Percentiles rank a stretch among this genome's conserved stretches.
These are phyloP conservation scores for Chromobotia macracanthus DNA, from an alignment of 2,797 vertebrate genomes.

Conservation along the genomic window DNA sequence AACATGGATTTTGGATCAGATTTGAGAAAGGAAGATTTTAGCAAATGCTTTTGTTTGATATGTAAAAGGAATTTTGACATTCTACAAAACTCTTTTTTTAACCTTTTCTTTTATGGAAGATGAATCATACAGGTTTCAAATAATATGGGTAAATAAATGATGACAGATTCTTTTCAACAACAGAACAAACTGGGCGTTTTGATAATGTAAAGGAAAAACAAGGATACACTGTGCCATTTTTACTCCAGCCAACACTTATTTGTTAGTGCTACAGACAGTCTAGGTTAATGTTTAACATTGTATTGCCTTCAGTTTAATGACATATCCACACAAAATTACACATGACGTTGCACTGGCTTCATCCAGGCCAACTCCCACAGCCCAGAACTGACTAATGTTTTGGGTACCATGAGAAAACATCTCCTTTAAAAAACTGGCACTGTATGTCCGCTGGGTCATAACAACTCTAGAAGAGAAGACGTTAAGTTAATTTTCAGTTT, in stretches of 20 bases:
- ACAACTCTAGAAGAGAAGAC: not conserved
- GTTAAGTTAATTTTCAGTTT: conserved; percentile 23
- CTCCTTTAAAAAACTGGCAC: not conserved
- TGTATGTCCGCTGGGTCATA: conserved; percentile 7
- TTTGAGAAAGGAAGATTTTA: not conserved
- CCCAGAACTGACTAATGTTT: conserved; percentile 5
- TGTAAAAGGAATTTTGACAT: not conserved
- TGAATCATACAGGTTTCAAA: not conserved
- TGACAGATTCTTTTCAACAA: not conserved
- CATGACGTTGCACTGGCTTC: not conserved
- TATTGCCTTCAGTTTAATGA: not conserved
- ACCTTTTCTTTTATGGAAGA: not conserved
- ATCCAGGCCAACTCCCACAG: not conserved
- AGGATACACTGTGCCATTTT: not conserved
- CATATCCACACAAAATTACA: conserved; percentile 9
- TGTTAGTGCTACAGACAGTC: not conserved
- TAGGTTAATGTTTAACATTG: conserved; percentile 4
- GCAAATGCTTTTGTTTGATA: not conserved
- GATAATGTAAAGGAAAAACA: not conserved
- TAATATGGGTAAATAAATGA: not conserved
- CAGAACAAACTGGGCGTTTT: not conserved
- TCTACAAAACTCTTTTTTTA: not conserved
- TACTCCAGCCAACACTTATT: not conserved
- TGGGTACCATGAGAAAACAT: not conserved
- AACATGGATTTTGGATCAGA: not conserved